A percentile compares a stretch with the other conserved stretches of the same genome.
phyloP scores from a whole-genome alignment of 2,797 vertebrate species.

The Halcyon smyrnensis region DNA sequence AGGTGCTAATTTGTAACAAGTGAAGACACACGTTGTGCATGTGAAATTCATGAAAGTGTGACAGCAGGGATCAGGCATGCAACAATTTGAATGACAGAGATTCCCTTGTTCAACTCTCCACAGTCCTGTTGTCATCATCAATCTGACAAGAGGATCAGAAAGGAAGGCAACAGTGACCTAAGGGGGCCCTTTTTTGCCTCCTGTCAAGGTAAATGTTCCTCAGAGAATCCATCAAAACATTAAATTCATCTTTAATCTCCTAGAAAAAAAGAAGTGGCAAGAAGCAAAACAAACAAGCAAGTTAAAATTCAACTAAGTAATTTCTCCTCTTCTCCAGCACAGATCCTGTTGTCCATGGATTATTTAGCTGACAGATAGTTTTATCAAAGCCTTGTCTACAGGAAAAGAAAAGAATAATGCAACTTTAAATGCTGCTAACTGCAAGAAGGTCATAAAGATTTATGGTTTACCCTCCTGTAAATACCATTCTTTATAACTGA shows the following conservation, averaged over 20 bases:
- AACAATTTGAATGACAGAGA: conserved; percentile 7
- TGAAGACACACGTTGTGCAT: neutral
- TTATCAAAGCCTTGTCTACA: conserved; percentile 63
- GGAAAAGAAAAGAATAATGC: conserved; percentile 58
- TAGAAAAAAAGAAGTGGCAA: neutral
- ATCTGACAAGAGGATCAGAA: conserved; percentile 15
- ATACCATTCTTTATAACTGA: conserved; percentile 71
- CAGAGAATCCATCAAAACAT: neutral
- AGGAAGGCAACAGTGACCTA: neutral
- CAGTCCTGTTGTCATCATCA: neutral
- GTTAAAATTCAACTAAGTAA: conserved; percentile 11
- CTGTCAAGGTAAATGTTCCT: conserved; percentile 2
- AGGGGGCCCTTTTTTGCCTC: neutral
- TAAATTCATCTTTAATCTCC: conserved; percentile 29
- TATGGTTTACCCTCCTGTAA: conserved; percentile 66
- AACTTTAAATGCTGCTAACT: conserved; percentile 68
- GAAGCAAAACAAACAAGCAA: conserved; percentile 34
- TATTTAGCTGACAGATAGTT: conserved; percentile 68
- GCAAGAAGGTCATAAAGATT: conserved; percentile 74
- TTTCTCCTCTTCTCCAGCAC: conserved; percentile 21
- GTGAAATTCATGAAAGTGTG: conserved; percentile 14
- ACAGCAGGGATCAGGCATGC: conserved; percentile 24
- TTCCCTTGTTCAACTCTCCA: conserved; percentile 10
- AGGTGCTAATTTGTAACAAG: neutral
- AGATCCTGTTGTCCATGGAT: conserved; percentile 12